Evolutionary conservation across 2,797 vertebrate species (phyloP).

Genomic region (Tadarida brasiliensis): DNA sequence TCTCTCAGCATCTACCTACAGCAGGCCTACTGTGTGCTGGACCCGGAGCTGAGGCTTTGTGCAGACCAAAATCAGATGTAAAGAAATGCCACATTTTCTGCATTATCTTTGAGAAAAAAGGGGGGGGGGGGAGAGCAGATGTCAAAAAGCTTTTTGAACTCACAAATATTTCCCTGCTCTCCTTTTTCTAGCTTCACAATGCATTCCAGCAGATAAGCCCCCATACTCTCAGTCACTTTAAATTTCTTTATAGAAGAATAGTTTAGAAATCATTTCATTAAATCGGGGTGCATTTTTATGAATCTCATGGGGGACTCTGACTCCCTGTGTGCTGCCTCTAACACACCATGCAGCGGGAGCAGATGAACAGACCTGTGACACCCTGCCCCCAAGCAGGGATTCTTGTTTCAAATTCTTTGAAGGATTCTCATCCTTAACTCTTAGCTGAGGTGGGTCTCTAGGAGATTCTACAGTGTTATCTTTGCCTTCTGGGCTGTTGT

Average conservation of each 20-base stretch:
- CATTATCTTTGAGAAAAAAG: background rate
- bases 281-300: background rate
- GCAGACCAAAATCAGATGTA: background rate
- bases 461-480: constrained; percentile 2
- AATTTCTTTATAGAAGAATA: constrained; percentile 24
- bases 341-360: background rate
- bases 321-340: background rate
- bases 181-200: background rate
- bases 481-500: constrained; percentile 49
- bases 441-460: background rate
- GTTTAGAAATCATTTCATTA: constrained; percentile 40
- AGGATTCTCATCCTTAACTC: constrained; percentile 39
- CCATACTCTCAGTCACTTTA: constrained; percentile 9
- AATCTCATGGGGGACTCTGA: background rate
- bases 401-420: constrained; percentile 61
- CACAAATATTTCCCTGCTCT: constrained; percentile 53
- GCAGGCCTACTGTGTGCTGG: constrained; percentile 59
- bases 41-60: background rate
- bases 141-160: constrained; percentile 64
- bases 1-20: background rate
- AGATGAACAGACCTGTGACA: background rate
- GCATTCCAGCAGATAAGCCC: constrained; percentile 15
- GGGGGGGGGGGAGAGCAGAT: background rate
- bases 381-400: background rate
- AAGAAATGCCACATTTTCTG: constrained; percentile 48